Evolutionary conservation across 2,888 invertebrate genomes (phyloP), one percentile per base, ranked within the genome.

Genomic region (Bhutanitis thaidina): DNA sequence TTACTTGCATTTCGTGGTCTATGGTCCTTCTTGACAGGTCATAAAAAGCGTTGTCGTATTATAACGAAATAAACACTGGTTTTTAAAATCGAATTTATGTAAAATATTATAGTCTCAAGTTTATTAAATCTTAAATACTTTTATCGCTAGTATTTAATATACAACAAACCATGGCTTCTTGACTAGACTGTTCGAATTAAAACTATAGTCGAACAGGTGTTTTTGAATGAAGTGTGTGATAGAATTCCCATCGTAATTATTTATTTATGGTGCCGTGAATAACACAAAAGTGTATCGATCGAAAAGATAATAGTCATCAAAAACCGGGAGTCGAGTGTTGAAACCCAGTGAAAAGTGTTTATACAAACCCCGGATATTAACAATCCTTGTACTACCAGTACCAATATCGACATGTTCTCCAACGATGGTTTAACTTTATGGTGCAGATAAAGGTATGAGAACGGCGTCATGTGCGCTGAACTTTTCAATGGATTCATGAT

Each of bases 201-300:
- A n/a, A 91, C 85, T 84, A 83, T 64, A 66, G 89, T 89, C 85
- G 92, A 94, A 94, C 94, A 94, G 94, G 94, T 94, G 94, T 94
- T 93, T 92, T 92, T 91, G 91, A 93, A 92, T 91, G 92, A 91
- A 91, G 90, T 88, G 91, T 84, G 86, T 86, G 81, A 77, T 72
- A 76, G 65, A 65, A 85, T 89, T 89, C 88, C 84, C 87, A 86
- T 76, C 77, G 77, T 82, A 80, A 86, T 81, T 82, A 85, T 65
- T 67, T 67, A 83, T 84, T 76, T 83, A 78, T 77, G 74, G 79
- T 83, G 80, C 76, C 72, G 85, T 86, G 82, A 81, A 85, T 85
- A 83, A 79, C 77, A 84, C 63, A 82, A 67, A 71, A 78, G 90
- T 86, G 89, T 88, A 85, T 86, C 79, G 86, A 84, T 84, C 78